A percentile compares a stretch with the other conserved stretches of the same genome.
Evolutionary conservation across 2,888 invertebrate genomes (phyloP).

Genomic region (Tigriopus californicus): DNA sequence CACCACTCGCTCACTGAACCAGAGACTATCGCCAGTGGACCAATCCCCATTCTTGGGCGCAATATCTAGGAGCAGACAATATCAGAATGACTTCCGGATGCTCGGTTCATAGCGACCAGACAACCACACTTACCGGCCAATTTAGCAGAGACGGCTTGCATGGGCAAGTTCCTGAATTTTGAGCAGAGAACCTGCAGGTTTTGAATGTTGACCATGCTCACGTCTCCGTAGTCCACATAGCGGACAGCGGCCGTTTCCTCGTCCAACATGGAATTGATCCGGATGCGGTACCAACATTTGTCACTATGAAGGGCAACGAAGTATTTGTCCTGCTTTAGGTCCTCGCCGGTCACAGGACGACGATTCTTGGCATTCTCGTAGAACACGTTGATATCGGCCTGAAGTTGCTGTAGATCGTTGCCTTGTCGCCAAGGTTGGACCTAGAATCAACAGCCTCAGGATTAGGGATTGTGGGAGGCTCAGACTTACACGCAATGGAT

Average conservation of each 20-base stretch:
- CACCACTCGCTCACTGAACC: constrained; percentile 49
- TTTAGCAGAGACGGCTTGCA: constrained; percentile 45
- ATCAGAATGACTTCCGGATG: no score
- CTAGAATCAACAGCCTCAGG: no score
- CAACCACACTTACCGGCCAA: constrained; percentile 34
- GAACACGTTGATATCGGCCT: constrained; percentile 7
- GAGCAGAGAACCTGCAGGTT: constrained; percentile 36
- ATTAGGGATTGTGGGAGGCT: no score
- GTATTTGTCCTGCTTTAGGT: constrained; percentile 37
- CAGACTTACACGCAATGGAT: no score
- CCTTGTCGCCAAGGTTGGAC: constrained; percentile 11
- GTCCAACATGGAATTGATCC: constrained; percentile 15
- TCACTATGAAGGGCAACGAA: constrained; percentile 47
- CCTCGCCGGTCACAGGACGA: constrained; percentile 22
- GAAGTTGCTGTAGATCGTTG: constrained; percentile 2
- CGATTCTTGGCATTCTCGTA: not conserved
- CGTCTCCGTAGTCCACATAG: constrained; percentile 45
- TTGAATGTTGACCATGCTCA: constrained; percentile 35
- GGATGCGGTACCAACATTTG: constrained; percentile 40
- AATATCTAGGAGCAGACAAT: constrained; percentile 28
- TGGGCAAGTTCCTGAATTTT: constrained; percentile 39
- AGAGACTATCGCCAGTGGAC: constrained; percentile 49
- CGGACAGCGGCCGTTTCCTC: constrained; percentile 37
- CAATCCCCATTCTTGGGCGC: constrained; percentile 42
- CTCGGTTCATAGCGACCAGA: no score